These are phyloP conservation scores for Tupaia tana DNA, from an alignment of 2,113 vertebrate species.

Conservation along the genomic window DNA sequence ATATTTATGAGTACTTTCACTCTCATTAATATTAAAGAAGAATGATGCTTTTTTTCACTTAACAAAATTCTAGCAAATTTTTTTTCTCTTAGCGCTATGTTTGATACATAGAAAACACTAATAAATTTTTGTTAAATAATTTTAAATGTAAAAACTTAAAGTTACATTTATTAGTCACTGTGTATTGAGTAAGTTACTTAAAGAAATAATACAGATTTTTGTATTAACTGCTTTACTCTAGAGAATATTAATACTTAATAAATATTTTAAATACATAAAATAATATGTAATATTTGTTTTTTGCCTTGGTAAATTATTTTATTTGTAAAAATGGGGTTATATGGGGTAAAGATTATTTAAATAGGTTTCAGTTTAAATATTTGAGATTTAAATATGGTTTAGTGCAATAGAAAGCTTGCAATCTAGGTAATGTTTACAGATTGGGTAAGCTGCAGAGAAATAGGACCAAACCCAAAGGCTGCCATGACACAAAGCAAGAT, in stretches of 20 bases:
- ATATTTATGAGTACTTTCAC: not conserved
- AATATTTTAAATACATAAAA: not conserved
- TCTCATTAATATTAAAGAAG: slow-evolving; percentile 6
- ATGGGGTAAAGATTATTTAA: not conserved
- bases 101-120: not conserved
- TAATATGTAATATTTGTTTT: not conserved
- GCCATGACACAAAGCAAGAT: not conserved
- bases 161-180: not conserved
- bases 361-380: slow-evolving; percentile 25
- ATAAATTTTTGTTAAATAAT: slow-evolving; percentile 9
- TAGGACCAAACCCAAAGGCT: not conserved
- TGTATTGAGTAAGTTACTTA: not conserved
- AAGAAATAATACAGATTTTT: slow-evolving; percentile 46
- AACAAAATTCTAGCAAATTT: not conserved
- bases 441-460: not conserved
- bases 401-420: not conserved
- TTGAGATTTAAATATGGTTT: not conserved
- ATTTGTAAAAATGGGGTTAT: not conserved
- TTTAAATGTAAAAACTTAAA: slow-evolving; percentile 3
- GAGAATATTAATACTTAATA: slow-evolving; percentile 46
- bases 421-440: not conserved
- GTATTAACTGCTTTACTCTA: not conserved
- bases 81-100: not conserved
- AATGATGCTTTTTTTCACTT: not conserved
- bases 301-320: slow-evolving; percentile 22